These are phyloP conservation scores for Drosophila ambigua DNA, from an alignment of 1,140 invertebrate genomes.

Conservation along the genomic window DNA sequence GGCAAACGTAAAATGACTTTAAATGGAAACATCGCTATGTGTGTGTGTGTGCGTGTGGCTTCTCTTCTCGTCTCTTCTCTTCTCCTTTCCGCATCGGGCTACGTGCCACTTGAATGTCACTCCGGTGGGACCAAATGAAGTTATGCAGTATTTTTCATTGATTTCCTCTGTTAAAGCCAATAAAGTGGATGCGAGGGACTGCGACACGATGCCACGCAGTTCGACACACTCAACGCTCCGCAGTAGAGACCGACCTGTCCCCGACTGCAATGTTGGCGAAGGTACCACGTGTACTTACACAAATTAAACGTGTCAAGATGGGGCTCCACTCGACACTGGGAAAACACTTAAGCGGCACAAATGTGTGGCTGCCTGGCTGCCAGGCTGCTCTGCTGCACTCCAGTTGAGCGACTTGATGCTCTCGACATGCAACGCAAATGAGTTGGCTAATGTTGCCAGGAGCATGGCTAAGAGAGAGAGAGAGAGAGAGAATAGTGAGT, in stretches of 20 bases:
- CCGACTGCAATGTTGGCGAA: slow-evolving; percentile 7
- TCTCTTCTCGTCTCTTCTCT: slow-evolving; percentile 25
- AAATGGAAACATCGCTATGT: slow-evolving; percentile 71
- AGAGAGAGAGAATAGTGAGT: no score
- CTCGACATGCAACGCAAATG: slow-evolving; percentile 50
- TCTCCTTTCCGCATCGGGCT: slow-evolving; percentile 44
- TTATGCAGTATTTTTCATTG: slow-evolving; percentile 75
- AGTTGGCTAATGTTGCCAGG: slow-evolving; percentile 45
- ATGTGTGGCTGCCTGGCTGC: not conserved
- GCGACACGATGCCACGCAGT: slow-evolving; percentile 35
- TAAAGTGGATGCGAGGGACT: slow-evolving; percentile 31
- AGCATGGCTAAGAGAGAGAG: not conserved
- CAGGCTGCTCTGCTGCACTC: slow-evolving; percentile 17
- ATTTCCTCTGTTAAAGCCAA: slow-evolving; percentile 55
- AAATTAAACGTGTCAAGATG: slow-evolving; percentile 58
- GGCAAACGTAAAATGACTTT: slow-evolving; percentile 61
- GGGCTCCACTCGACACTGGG: slow-evolving; percentile 21
- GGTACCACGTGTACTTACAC: slow-evolving; percentile 43
- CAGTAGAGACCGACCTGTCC: not conserved
- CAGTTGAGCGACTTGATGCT: slow-evolving; percentile 28
- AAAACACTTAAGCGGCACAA: slow-evolving; percentile 26
- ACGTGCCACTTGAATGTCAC: slow-evolving; percentile 62
- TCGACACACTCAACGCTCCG: not conserved
- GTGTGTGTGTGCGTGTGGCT: slow-evolving; percentile 3
- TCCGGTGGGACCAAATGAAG: slow-evolving; percentile 54